Percentiles rank a stretch among this genome's conserved stretches.
These are phyloP conservation scores for Sebastes hubbsi DNA, from an alignment of 2,797 vertebrate species.

Conservation along the genomic window DNA sequence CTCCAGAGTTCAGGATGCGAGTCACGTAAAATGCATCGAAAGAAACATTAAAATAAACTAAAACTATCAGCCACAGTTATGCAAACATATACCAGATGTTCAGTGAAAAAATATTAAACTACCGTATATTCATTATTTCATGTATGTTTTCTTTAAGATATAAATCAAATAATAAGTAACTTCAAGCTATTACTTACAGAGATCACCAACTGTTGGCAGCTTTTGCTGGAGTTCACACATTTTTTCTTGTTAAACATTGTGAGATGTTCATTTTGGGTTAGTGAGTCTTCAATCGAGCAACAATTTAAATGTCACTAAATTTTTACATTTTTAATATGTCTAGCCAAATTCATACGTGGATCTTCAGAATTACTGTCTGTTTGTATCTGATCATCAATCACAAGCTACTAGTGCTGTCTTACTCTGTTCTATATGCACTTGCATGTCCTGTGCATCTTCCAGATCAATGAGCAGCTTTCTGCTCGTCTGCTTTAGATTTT, in stretches of 20 bases:
- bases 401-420: not conserved
- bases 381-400: not conserved
- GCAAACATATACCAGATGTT: not conserved
- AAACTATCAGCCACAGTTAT: not conserved
- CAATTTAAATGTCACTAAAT: not conserved
- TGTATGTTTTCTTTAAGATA: constrained; percentile 10
- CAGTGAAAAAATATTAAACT: not conserved
- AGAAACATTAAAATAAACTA: not conserved
- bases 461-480: constrained; percentile 10
- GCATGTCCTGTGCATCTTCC: not conserved
- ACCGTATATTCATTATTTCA: not conserved
- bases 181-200: not conserved
- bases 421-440: not conserved
- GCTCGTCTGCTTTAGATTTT: not conserved
- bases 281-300: not conserved
- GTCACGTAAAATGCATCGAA: not conserved
- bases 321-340: not conserved
- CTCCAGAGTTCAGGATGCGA: not conserved
- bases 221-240: not conserved
- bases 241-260: not conserved
- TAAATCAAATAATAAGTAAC: not conserved
- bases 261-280: not conserved
- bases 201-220: constrained; percentile 19
- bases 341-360: not conserved
- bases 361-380: not conserved